Conservation (phyloP, 2,888 invertebrate species). For the Noctua pronuba region DNA sequence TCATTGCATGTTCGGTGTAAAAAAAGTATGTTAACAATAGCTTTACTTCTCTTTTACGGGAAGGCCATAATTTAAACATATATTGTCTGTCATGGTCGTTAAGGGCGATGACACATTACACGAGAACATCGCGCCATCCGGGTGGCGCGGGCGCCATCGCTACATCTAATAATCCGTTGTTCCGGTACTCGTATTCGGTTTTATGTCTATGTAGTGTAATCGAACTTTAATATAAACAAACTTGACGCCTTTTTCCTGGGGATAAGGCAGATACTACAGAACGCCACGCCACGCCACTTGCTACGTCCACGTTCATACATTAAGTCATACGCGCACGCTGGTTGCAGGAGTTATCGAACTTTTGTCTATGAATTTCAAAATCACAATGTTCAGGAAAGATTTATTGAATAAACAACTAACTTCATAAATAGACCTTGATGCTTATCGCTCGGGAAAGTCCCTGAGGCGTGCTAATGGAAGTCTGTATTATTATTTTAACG, state of each 20-base stretch:
- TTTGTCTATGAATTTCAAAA: neutral
- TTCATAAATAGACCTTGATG: neutral
- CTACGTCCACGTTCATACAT: neutral
- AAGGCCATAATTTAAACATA: constrained; percentile 3
- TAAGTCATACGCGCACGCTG: neutral
- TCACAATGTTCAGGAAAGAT: constrained; percentile 27
- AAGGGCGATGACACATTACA: constrained; percentile 37
- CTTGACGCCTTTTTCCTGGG: too few relatives aligned
- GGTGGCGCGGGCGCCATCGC: constrained; percentile 17
- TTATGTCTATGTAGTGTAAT: neutral
- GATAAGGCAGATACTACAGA: neutral
- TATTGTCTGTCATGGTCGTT: constrained; percentile 22
- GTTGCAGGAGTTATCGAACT: neutral
- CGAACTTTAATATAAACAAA: neutral
- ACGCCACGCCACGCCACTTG: neutral
- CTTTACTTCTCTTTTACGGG: neutral
- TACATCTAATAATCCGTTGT: constrained; percentile 16
- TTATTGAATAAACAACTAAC: neutral
- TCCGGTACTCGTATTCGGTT: constrained; percentile 17
- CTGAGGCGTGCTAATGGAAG: neutral
- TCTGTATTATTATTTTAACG: neutral
- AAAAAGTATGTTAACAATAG: constrained; percentile 1
- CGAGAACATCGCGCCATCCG: constrained; percentile 6
- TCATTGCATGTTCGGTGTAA: constrained; percentile 13
- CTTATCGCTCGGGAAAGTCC: constrained; percentile 13